These are phyloP conservation scores for Scolopax rusticola DNA, from an alignment of 2,797 vertebrate genomes.

Conservation along the genomic window DNA sequence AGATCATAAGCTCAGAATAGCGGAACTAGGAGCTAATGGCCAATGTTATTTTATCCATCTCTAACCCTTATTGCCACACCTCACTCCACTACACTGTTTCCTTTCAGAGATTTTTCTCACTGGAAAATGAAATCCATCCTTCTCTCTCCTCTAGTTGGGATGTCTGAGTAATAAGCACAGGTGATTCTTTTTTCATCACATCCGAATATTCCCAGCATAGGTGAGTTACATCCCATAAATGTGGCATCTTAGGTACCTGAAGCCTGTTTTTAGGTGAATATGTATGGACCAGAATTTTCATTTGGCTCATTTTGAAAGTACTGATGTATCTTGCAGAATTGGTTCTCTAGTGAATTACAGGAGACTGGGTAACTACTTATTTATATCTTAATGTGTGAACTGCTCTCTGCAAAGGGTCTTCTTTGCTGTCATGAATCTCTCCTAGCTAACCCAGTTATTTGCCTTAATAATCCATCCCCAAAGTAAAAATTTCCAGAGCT, in stretches of 20 bases:
- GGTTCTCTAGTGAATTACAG: background rate
- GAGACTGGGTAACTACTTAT: background rate
- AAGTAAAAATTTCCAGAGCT: background rate
- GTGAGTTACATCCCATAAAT: background rate
- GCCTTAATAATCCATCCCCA: background rate
- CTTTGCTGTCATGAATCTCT: background rate
- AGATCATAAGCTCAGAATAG: background rate
- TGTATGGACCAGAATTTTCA: background rate
- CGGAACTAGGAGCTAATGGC: background rate
- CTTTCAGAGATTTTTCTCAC: background rate
- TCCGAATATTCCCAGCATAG: background rate
- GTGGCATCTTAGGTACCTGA: background rate
- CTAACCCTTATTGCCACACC: background rate
- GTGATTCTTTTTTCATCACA: background rate
- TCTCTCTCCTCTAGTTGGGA: background rate
- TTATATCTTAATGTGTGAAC: background rate
- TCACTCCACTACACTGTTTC: rapidly evolving
- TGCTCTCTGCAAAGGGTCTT: background rate
- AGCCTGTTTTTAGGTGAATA: background rate
- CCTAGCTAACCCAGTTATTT: background rate
- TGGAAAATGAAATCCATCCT: background rate
- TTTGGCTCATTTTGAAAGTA: background rate
- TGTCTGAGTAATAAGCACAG: background rate
- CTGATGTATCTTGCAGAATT: background rate
- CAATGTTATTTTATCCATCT: background rate